Evolutionary conservation across 2,797 vertebrate species (phyloP), one percentile per base, ranked within the genome.

Genomic region (Anomalospiza imberbis): DNA sequence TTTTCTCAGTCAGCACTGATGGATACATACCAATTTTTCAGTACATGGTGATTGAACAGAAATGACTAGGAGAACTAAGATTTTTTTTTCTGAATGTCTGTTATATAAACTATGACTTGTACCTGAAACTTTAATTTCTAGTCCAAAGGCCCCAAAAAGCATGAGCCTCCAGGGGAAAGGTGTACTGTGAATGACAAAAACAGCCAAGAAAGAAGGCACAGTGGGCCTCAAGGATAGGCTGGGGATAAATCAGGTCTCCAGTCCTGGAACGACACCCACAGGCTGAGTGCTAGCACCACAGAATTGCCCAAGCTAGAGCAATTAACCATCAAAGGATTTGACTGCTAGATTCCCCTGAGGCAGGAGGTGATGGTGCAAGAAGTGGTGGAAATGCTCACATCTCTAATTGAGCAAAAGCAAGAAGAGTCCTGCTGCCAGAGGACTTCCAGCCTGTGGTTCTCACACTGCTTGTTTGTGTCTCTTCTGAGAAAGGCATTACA

Each of bases 401-500:
- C 28, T 31, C 61, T 38, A 62, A 74, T 34, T 53, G 45, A 55
- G 45, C 21, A 40, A 67, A 91, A 77, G 28, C 40, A 73, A 66
- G 48, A 80, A 29, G 26, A 44, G 11, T 61, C 9, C 42, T 7
- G 17, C n/a, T 63, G 26, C 17, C 54, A 53, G 86, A 72, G 38
- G 19, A 34, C 31, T 88, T 68, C 58, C 47, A 51, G 2, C 12
- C 14, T 5, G 6, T 0, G 1, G 13, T 3, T 73, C 62, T 22
- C 17, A 60, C 7, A 13, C 1, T 2, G 40, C 9, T 18, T 6
- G 10, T 1, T 17, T 19, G 15, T 6, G 22, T 62, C 5, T 10
- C 4, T 0, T 17, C 28, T 47, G 60, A 70, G 29, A 63, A 65
- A 42, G 16, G 17, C 0, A 0, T 34, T 31, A 72, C 22, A 66